A percentile compares a stretch with the other conserved stretches of the same genome.
Conservation (phyloP, 2,113 vertebrate genomes). For the Protobothrops mucrosquamatus region DNA sequence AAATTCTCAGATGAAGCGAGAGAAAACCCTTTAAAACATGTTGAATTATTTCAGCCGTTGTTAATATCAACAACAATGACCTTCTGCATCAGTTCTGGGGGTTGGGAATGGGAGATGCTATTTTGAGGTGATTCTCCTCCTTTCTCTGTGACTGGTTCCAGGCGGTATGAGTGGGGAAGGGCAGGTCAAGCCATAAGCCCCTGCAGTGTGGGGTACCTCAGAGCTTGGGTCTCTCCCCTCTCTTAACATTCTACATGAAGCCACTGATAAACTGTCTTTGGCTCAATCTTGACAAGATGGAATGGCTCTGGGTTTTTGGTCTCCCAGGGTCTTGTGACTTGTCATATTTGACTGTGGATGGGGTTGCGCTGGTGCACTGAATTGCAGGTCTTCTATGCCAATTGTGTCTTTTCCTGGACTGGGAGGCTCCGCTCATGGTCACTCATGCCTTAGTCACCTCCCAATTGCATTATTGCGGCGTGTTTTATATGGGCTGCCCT, state of each 20-base stretch:
- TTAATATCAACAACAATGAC: not conserved
- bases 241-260: not conserved
- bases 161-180: not conserved
- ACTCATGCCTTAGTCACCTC: not conserved
- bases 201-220: not conserved
- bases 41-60: not conserved
- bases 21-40: not conserved
- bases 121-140: not conserved
- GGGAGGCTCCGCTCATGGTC: not conserved
- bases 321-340: not conserved
- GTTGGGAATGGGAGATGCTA: not conserved
- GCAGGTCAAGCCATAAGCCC: not conserved
- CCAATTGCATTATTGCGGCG: not conserved
- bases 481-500: not conserved
- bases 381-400: not conserved
- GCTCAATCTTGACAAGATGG: not conserved
- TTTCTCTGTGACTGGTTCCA: not conserved
- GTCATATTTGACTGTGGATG: not conserved
- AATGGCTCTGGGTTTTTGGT: not conserved
- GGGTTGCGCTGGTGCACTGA: not conserved
- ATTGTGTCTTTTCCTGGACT: not conserved
- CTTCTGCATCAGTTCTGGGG: not conserved
- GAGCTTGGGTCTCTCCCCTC: not conserved
- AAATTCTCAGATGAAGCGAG: constrained; percentile 14
- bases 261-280: not conserved